These are phyloP conservation scores for Chouioia cunea DNA, from an alignment of 2,888 invertebrate species.

Conservation along the genomic window DNA sequence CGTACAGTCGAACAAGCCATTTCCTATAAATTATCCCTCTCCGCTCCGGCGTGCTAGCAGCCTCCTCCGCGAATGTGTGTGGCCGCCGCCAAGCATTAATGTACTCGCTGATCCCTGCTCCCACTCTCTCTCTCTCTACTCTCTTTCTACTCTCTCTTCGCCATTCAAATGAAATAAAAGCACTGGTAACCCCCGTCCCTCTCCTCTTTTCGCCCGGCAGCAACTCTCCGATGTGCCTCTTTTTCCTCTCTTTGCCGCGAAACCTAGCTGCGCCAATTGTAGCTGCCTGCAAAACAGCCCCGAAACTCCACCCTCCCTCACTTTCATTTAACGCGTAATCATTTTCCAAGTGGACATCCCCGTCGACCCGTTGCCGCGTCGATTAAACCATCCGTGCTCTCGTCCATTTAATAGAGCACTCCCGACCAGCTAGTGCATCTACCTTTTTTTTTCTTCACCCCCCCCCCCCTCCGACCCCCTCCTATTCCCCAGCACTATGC, in stretches of 20 bases:
- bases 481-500: too few relatives aligned
- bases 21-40: slow-evolving; percentile 70
- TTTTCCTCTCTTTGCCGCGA: slow-evolving; percentile 35
- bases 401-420: slow-evolving; percentile 47
- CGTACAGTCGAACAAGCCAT: slow-evolving; percentile 67
- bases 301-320: slow-evolving; percentile 55
- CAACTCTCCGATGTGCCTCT: slow-evolving; percentile 29
- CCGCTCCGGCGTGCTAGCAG: slow-evolving; percentile 57
- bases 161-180: slow-evolving; percentile 69
- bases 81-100: slow-evolving; percentile 63
- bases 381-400: slow-evolving; percentile 49
- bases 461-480: too few relatives aligned
- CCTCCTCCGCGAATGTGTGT: neutral
- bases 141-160: too few relatives aligned
- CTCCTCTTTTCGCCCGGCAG: neutral
- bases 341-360: slow-evolving; percentile 60
- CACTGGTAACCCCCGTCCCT: slow-evolving; percentile 52
- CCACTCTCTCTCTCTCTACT: too few relatives aligned
- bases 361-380: slow-evolving; percentile 47
- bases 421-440: too few relatives aligned
- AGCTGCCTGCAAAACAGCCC: slow-evolving; percentile 6
- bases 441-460: too few relatives aligned
- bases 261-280: slow-evolving; percentile 38
- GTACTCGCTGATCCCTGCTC: slow-evolving; percentile 65
- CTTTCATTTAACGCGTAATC: slow-evolving; percentile 66